Conservation (phyloP, 2,113 vertebrate genomes). For the Channa argus region DNA sequence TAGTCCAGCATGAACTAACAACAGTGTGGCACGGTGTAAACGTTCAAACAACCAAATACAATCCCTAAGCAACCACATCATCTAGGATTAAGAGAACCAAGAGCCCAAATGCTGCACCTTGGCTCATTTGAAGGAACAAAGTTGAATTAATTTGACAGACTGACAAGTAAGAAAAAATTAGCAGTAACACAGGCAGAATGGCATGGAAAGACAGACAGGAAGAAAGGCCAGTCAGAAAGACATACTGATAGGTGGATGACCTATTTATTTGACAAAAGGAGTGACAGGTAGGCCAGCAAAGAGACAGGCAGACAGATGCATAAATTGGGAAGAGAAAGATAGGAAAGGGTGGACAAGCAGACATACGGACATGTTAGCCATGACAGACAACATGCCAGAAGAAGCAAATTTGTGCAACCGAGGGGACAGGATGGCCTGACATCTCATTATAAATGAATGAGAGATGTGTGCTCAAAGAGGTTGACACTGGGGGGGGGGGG, state of each 20-base stretch:
- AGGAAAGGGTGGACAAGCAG: slow-evolving; percentile 22
- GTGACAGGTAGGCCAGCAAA: slow-evolving; percentile 41
- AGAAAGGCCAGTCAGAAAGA: slow-evolving; percentile 14
- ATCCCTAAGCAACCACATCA: slow-evolving; percentile 18
- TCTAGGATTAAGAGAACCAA: slow-evolving; percentile 22
- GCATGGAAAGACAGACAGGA: slow-evolving; percentile 1
- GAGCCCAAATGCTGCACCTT: slow-evolving; percentile 38
- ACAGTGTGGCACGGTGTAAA: slow-evolving; percentile 43
- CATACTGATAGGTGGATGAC: slow-evolving; percentile 42
- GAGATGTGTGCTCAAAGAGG: slow-evolving; percentile 52
- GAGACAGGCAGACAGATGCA: slow-evolving; percentile 48
- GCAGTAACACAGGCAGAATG: neutral
- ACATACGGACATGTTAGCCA: slow-evolving; percentile 33
- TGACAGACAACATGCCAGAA: slow-evolving; percentile 46
- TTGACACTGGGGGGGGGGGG: slow-evolving; percentile 36
- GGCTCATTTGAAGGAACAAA: slow-evolving; percentile 31
- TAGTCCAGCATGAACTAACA: slow-evolving; percentile 14
- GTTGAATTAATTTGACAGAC: slow-evolving; percentile 49
- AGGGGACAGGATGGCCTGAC: slow-evolving; percentile 53
- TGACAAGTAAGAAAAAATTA: slow-evolving; percentile 24
- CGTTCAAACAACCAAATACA: slow-evolving; percentile 15
- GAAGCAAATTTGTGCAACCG: slow-evolving; percentile 41
- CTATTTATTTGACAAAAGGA: slow-evolving; percentile 49
- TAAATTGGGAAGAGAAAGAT: slow-evolving; percentile 36
- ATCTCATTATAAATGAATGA: slow-evolving; percentile 78